phyloP scores from a whole-genome alignment of 2,888 invertebrate genomes.

The Eurytoma adleriae region DNA sequence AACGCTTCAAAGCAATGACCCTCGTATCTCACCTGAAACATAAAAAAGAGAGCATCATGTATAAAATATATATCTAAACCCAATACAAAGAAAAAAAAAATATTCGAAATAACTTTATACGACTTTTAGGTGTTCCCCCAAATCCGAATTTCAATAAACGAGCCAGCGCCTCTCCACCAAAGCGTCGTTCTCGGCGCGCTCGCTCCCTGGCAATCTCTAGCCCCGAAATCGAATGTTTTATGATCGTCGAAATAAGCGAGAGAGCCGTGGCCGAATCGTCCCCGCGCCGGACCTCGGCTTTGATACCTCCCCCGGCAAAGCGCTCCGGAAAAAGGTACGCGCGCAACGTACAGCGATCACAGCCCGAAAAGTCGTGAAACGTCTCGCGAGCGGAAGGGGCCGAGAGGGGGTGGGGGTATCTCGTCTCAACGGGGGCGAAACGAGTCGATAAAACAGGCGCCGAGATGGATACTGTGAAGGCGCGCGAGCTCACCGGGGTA shows the following conservation, averaged over 20 bases:
- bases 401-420: too few relatives aligned
- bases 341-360: too few relatives aligned
- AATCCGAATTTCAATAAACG: not conserved
- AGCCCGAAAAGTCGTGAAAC: conserved; percentile 52
- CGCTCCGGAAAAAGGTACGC: not conserved
- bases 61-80: too few relatives aligned
- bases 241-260: not conserved
- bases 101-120: not conserved
- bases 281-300: not conserved
- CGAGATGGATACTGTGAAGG: conserved; percentile 19
- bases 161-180: not conserved
- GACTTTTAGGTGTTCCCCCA: not conserved
- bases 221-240: conserved; percentile 18
- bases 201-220: not conserved
- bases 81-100: not conserved
- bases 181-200: not conserved
- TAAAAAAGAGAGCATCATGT: too few relatives aligned
- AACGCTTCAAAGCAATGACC: too few relatives aligned
- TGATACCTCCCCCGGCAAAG: not conserved
- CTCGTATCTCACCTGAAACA: not conserved
- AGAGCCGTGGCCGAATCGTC: not conserved
- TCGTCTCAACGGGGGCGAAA: not conserved
- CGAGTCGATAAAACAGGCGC: conserved; percentile 37
- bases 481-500: conserved; percentile 1
- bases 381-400: not conserved